Percentiles rank a stretch among this genome's conserved stretches.
These are phyloP conservation scores for Abrostola triplasia DNA, from an alignment of 2,888 invertebrate species.

Conservation along the genomic window DNA sequence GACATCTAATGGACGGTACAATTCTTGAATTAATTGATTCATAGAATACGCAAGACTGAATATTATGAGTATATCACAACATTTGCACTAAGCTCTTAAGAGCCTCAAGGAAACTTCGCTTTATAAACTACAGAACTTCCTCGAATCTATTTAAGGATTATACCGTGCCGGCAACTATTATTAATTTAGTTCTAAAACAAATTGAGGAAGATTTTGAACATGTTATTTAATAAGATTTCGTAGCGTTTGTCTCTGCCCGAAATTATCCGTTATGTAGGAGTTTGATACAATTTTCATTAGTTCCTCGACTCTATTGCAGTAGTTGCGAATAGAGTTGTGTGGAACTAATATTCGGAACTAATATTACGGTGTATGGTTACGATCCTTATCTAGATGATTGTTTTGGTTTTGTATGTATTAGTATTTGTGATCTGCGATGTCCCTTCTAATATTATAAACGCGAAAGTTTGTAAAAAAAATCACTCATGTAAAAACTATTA, in stretches of 20 bases:
- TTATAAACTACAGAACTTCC: conserved; percentile 28
- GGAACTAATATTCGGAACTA: neutral
- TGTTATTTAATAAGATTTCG: no score
- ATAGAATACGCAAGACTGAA: neutral
- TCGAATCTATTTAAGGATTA: conserved; percentile 26
- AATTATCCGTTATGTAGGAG: neutral
- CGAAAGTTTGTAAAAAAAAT: no score
- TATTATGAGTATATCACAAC: conserved; percentile 2
- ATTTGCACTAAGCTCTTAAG: neutral
- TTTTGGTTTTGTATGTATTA: neutral
- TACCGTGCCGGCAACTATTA: conserved; percentile 15
- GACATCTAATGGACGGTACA: no score
- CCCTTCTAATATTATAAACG: no score
- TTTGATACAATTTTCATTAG: neutral
- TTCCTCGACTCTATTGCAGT: conserved; percentile 2
- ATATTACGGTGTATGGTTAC: neutral
- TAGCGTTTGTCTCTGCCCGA: neutral
- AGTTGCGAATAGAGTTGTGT: neutral
- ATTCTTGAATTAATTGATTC: neutral
- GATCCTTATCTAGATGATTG: neutral
- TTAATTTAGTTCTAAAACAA: conserved; percentile 20
- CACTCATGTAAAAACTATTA: no score
- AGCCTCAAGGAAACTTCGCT: conserved; percentile 10
- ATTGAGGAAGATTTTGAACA: conserved; percentile 2
- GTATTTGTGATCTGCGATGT: neutral